Percentiles rank a stretch among this genome's conserved stretches.
phyloP scores from a whole-genome alignment of 2,797 vertebrate species.

The Lagocephalus sceleratus region DNA sequence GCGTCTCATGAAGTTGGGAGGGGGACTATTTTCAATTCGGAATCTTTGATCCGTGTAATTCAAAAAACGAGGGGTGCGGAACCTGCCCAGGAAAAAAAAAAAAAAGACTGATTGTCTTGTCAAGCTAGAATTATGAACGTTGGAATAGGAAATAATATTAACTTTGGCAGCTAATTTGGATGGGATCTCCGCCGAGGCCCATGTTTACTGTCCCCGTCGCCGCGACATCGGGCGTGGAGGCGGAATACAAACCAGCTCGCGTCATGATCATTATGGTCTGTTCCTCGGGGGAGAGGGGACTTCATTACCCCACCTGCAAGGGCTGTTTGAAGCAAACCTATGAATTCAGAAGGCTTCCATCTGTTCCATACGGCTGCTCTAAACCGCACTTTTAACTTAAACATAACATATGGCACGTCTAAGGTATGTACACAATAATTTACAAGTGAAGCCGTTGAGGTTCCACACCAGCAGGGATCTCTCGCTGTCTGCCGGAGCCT shows the following conservation, averaged over 20 bases:
- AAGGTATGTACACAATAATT: conserved; percentile 29
- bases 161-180: neutral
- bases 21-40: conserved; percentile 15
- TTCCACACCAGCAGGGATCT: conserved; percentile 17
- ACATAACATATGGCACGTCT: too few relatives aligned
- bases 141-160: too few relatives aligned
- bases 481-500: conserved; percentile 28
- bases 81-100: conserved; percentile 5
- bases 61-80: neutral
- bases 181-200: conserved; percentile 27
- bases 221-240: conserved; percentile 27
- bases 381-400: too few relatives aligned
- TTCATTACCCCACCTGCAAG: conserved; percentile 71
- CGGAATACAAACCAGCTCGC: conserved; percentile 41
- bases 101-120: neutral
- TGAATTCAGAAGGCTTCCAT: conserved; percentile 68
- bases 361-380: conserved; percentile 32
- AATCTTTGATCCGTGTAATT: conserved; percentile 18
- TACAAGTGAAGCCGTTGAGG: conserved; percentile 24
- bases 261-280: conserved; percentile 66
- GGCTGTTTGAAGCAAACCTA: conserved; percentile 67
- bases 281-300: conserved; percentile 62
- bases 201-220: conserved; percentile 63
- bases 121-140: too few relatives aligned
- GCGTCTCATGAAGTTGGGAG: conserved; percentile 32